These are phyloP conservation scores for Scotopteryx bipunctaria DNA, from an alignment of 2,888 invertebrate genomes.

Conservation along the genomic window DNA sequence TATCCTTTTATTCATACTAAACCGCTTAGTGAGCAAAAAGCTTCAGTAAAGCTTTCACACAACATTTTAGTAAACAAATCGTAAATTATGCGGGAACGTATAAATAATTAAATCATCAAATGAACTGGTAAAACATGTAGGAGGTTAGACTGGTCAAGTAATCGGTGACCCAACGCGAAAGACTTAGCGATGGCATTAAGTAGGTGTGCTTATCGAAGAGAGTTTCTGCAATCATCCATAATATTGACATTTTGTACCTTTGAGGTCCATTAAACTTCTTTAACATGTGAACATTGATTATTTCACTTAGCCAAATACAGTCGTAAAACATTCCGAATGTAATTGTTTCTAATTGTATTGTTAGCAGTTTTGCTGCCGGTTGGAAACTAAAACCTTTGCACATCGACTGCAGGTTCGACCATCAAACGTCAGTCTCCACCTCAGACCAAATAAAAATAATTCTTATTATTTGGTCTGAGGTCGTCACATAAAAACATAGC, in stretches of 20 bases:
- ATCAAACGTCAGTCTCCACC: no score
- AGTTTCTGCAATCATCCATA: conserved; percentile 13
- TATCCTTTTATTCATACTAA: no score
- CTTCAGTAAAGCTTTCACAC: conserved; percentile 5
- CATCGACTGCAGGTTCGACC: no score
- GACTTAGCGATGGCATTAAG: conserved; percentile 7
- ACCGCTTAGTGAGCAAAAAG: background rate
- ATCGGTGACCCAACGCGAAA: conserved; percentile 19
- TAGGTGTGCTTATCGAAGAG: conserved; percentile 18
- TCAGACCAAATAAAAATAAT: no score
- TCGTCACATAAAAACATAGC: no score
- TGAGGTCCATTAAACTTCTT: background rate
- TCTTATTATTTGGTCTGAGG: no score
- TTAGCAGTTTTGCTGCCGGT: no score
- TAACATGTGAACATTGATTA: background rate
- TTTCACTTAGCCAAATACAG: no score
- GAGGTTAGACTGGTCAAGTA: conserved; percentile 17
- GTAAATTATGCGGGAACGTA: conserved; percentile 12
- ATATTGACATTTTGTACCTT: conserved; percentile 2
- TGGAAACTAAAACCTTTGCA: no score
- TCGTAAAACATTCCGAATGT: no score
- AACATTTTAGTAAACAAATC: conserved; percentile 9
- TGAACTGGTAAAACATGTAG: conserved; percentile 22
- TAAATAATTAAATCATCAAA: conserved; percentile 21
- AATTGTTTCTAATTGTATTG: no score